Base-by-base conservation (phyloP, 2,888 invertebrate species). In the Andrena haemorrhoa region DNA sequence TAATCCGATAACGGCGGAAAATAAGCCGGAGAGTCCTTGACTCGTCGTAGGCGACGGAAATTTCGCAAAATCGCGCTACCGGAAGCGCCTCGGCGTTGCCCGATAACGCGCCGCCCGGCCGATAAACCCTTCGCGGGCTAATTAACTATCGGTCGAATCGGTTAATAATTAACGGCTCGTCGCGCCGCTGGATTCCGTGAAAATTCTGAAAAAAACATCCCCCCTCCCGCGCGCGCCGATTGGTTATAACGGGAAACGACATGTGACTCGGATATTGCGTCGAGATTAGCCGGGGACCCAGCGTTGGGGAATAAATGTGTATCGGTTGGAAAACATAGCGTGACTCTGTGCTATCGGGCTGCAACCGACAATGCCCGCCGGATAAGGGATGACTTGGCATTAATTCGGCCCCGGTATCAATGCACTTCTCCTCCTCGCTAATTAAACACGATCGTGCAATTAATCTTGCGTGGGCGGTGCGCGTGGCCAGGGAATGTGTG, bases 21-120 rank as follows among this genome's bases (percentile, higher is more conserved):
- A 73, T 60, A 66, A 63, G 47, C 20, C 29, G 8, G 49, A 83
- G 82, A 83, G 82, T 83, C 82, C 82, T 82, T 83, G 83, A 76
- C 70, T 75, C 49, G 23, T 60, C 69, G 23, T 16, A 61, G 60
- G 31, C n/a, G 49, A 68, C 68, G 20, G 64, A 35, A 82, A 80
- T 77, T 77, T 77, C 65, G 73, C 29, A 77, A 82, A 82, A 64
- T 71, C 29, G 23, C 10, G 7, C 61, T 47, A 47, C 65, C 49
- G 35, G 61, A 66, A 74, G 74, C 51, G 26, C 53, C 53, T 53
- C 23, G 10, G 1, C 23, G 16, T 20, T 5, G 16, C 16, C 3
- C 2, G 77, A 77, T 77, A 58, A 51, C 29, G 20, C 41, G 2
- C 4, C 10, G 10, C 26, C n/a, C 7, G 1, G 35, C 0, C 23